Conservation (phyloP, 1,140 invertebrate genomes). For the Ladona fulva region DNA sequence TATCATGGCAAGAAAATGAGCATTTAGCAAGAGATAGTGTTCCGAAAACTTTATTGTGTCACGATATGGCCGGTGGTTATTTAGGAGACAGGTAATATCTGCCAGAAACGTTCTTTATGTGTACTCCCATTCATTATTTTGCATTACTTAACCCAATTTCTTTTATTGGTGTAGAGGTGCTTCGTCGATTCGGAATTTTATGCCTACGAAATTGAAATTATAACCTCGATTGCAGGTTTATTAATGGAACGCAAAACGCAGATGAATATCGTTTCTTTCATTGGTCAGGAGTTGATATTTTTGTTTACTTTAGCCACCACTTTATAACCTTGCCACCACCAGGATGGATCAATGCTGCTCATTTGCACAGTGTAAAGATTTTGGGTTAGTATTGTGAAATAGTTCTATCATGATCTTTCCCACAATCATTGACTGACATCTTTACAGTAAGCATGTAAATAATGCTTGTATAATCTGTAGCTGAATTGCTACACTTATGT, state of each 20-base stretch:
- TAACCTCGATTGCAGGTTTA: conserved; percentile 43
- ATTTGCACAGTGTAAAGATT: conserved; percentile 80
- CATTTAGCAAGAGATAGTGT: conserved; percentile 27
- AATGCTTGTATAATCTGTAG: too few species aligned
- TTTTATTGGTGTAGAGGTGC: too few species aligned
- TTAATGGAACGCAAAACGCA: conserved; percentile 52
- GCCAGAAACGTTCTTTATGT: too few species aligned
- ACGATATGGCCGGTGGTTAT: conserved; percentile 94
- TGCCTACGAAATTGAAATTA: not conserved
- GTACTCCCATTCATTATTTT: not conserved
- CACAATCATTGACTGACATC: too few species aligned
- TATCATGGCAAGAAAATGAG: conserved; percentile 18
- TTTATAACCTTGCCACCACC: conserved; percentile 89
- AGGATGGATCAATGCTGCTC: conserved; percentile 87
- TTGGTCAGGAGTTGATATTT: conserved; percentile 85
- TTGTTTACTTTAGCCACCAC: conserved; percentile 94
- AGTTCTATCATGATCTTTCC: too few species aligned
- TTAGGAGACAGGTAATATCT: conserved; percentile 71
- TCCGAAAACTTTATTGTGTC: conserved; percentile 75
- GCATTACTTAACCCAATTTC: conserved; percentile 14
- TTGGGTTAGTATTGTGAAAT: conserved; percentile 46
- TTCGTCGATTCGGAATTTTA: too few species aligned
- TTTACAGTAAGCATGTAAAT: too few species aligned
- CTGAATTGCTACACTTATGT: too few species aligned
- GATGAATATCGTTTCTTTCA: conserved; percentile 77